A percentile compares a stretch with the other conserved stretches of the same genome.
These are phyloP conservation scores for Artibeus lituratus DNA, from an alignment of 2,797 vertebrate species.

Conservation along the genomic window DNA sequence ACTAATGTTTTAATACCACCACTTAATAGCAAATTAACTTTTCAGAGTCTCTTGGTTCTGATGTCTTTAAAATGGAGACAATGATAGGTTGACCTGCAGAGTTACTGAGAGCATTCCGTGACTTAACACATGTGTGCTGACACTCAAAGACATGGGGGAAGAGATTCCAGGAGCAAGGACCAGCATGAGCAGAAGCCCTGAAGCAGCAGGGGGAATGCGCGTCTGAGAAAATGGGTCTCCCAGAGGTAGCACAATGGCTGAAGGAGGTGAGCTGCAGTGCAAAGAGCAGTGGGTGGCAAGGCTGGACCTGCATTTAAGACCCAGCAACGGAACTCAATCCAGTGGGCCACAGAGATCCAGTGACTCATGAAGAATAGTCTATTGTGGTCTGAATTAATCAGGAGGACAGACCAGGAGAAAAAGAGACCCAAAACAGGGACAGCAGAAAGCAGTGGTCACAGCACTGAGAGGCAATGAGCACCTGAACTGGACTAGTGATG, in stretches of 20 bases:
- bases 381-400: not conserved
- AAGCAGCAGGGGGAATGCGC: not conserved
- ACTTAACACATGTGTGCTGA: not conserved
- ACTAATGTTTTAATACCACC: not conserved
- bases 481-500: not conserved
- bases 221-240: not conserved
- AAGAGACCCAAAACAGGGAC: not conserved
- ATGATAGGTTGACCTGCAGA: not conserved
- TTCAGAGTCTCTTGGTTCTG: not conserved
- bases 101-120: not conserved
- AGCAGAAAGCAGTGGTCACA: not conserved
- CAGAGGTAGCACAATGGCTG: not conserved
- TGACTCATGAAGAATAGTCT: not conserved
- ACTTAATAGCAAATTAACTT: not conserved
- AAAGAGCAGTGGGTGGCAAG: not conserved
- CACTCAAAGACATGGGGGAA: not conserved
- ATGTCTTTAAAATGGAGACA: not conserved
- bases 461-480: not conserved
- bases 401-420: not conserved
- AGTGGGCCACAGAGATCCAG: not conserved
- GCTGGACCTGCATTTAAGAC: not conserved
- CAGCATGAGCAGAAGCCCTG: not conserved
- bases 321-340: not conserved
- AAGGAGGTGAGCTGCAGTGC: not conserved
- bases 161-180: not conserved